phyloP scores from a whole-genome alignment of 2,888 invertebrate genomes.

The Amphipyra tragopoginis region DNA sequence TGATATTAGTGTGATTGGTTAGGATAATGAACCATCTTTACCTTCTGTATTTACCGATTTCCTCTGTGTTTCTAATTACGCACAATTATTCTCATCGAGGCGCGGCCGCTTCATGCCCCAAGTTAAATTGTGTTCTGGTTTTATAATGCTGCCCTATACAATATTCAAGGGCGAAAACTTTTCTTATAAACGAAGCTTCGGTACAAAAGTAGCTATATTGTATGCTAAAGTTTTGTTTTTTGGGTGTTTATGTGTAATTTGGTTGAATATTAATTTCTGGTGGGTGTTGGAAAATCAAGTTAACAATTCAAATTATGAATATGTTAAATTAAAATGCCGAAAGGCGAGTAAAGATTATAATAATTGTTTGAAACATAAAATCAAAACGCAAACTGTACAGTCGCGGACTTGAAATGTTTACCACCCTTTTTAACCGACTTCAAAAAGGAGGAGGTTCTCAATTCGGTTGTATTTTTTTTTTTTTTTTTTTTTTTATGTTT shows the following conservation, averaged over 20 bases:
- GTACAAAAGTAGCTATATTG: constrained; percentile 22
- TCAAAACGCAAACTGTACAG: no score
- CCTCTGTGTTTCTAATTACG: constrained; percentile 60
- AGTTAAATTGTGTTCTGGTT: constrained; percentile 69
- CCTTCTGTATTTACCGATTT: constrained; percentile 25
- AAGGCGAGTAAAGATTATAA: no score
- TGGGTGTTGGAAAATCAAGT: constrained; percentile 11
- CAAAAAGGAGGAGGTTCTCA: no score
- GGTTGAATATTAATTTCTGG: constrained; percentile 31
- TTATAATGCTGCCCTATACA: constrained; percentile 60
- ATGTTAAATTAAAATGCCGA: constrained; percentile 7
- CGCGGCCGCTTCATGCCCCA: constrained; percentile 57
- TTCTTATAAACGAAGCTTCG: constrained; percentile 49
- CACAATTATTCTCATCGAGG: constrained; percentile 60
- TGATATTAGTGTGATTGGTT: no score
- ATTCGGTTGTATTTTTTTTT: no score
- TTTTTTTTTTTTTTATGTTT: no score
- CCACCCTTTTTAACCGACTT: no score
- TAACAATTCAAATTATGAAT: background rate
- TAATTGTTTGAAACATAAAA: no score
- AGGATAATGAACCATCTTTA: no score
- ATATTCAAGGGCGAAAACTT: constrained; percentile 57
- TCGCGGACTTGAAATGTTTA: no score
- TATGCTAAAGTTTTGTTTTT: constrained; percentile 34
- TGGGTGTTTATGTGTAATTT: constrained; percentile 30